These are phyloP conservation scores for Odontocerum albicorne DNA, from an alignment of 2,888 invertebrate species.

Conservation along the genomic window DNA sequence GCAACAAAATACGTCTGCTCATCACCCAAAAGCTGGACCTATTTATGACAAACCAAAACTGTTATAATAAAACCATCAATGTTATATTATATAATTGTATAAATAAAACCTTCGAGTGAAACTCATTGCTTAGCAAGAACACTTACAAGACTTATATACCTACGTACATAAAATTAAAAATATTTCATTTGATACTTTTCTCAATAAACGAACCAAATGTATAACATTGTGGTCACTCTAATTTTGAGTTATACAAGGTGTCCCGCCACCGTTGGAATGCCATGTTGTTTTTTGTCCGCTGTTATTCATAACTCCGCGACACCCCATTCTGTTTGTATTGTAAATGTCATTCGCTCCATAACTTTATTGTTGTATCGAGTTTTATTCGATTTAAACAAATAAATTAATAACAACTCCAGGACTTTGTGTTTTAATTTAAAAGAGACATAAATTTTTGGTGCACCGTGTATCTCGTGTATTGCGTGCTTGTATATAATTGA, in stretches of 20 bases:
- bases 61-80: background rate
- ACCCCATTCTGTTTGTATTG: conserved; percentile 1
- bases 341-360: background rate
- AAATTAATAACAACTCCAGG: background rate
- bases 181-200: background rate
- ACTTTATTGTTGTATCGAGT: conserved; percentile 16
- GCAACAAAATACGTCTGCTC: background rate
- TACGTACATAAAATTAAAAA: background rate
- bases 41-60: background rate
- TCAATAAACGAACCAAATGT: background rate
- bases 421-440: conserved; percentile 3
- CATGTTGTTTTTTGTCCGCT: conserved; percentile 9
- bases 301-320: conserved; percentile 18
- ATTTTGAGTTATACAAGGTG: background rate
- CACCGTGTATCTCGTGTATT: background rate
- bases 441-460: conserved; percentile 7
- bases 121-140: background rate
- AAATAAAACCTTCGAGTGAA: background rate
- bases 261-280: background rate
- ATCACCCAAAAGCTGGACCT: background rate
- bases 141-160: background rate
- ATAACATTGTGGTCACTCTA: background rate
- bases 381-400: conserved; percentile 21
- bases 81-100: background rate
- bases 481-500: conserved; percentile 9